Evolutionary conservation across 1,140 invertebrate species (phyloP), one percentile per base, ranked within the genome.

Genomic region (Pomacea maculata): DNA sequence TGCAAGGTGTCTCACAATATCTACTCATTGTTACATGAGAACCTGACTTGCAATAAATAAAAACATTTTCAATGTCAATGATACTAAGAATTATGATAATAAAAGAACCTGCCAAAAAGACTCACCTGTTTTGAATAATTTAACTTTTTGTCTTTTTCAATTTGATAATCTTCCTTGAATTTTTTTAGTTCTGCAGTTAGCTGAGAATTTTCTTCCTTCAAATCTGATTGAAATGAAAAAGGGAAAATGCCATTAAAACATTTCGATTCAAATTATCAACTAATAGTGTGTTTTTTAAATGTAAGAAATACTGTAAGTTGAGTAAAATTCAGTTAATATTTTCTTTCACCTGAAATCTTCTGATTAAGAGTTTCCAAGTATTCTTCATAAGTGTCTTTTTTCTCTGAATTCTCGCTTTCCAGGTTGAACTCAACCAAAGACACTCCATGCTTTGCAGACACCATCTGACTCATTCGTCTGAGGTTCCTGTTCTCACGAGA

Each of bases 351-450:
- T 45, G 25, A 65, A 14, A 78, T 78, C 65, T 78, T 64, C 19
- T 64, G 25, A 78, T 61, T 78, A 45, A 64, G 55, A 19, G 55
- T 64, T 45, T 78, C 63, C 63, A 78, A 67, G 65, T 78, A 78
- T 2, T 64, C 29, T 21, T 78, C 11, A 5, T n/a, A 64, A 21
- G 34, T 29, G 67, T 45, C 63, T 8, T 64, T 64, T 4, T 25
- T 64, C n/a, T 64, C 76, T 15, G 64, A 34, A 45, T 52, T 52
- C 57, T 61, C 57, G 15, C 8, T 61, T 17, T 61, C 57, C 15
- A 61, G 57, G 9, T 61, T 17, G 11, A 61, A 61, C 15, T 61
- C 57, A 61, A 61, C 57, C 11, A 61, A 17, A 21, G 34, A 74
- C 34, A 70, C 11, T 21, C 68, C 34, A 61, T 76, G 75, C 17